These are phyloP conservation scores for Folsomia candida DNA, from an alignment of 2,888 invertebrate genomes.

Conservation along the genomic window DNA sequence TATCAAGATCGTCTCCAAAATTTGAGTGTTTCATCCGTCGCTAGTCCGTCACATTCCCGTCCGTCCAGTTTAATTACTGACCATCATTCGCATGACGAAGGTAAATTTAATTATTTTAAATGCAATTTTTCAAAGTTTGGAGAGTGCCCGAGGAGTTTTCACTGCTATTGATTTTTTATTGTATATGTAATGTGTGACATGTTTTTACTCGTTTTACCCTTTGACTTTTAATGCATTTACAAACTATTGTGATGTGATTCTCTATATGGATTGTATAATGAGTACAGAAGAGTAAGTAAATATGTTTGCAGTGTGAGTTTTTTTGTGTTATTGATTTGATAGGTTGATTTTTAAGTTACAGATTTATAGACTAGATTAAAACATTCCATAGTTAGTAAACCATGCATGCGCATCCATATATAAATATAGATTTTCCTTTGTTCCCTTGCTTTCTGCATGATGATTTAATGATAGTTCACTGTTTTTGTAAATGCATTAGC, in stretches of 20 bases:
- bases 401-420: no score
- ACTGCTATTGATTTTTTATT: neutral
- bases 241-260: neutral
- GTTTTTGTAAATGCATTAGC: neutral
- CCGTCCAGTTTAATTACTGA: slow-evolving; percentile 52
- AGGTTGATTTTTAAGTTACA: neutral
- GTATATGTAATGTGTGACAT: neutral
- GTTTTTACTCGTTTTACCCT: neutral
- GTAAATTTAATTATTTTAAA: slow-evolving; percentile 31
- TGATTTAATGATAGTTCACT: neutral
- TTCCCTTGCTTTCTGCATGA: no score
- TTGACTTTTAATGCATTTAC: neutral
- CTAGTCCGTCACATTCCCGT: slow-evolving; percentile 50
- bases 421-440: no score
- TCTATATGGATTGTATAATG: neutral
- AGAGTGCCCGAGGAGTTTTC: no score
- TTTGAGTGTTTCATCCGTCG: neutral
- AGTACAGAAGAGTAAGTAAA: neutral
- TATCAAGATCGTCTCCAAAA: slow-evolving; percentile 52
- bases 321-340: neutral
- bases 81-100: slow-evolving; percentile 49
- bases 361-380: neutral
- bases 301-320: neutral
- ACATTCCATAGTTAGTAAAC: neutral
- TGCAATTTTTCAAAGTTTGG: neutral